phyloP scores from a whole-genome alignment of 2,797 vertebrate species.

The Enteromius trimaculatus region DNA sequence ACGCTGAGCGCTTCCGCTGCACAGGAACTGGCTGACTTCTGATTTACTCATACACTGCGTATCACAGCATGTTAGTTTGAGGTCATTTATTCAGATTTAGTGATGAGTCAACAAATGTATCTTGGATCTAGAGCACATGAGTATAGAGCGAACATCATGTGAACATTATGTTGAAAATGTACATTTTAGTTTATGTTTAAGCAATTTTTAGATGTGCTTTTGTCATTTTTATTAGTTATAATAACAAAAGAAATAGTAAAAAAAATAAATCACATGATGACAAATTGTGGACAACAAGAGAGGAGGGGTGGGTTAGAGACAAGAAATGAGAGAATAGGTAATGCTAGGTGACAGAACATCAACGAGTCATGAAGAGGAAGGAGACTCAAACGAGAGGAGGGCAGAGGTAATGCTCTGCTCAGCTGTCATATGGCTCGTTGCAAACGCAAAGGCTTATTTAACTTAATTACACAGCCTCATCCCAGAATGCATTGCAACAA shows the following conservation, averaged over 20 bases:
- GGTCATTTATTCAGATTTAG: constrained; percentile 34
- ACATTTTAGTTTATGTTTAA: neutral
- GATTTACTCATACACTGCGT: constrained; percentile 17
- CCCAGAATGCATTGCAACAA: neutral
- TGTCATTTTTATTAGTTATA: neutral
- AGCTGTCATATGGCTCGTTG: neutral
- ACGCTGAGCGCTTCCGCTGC: constrained; percentile 8
- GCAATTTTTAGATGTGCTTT: neutral
- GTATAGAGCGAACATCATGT: neutral
- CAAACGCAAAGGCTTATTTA: neutral
- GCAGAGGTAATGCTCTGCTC: neutral
- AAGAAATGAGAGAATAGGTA: neutral
- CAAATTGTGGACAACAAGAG: neutral
- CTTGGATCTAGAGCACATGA: constrained; percentile 1
- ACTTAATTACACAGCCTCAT: neutral
- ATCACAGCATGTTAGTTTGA: constrained; percentile 40
- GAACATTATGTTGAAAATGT: neutral
- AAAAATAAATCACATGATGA: neutral
- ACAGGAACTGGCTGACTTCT: constrained; percentile 37
- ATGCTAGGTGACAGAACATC: neutral
- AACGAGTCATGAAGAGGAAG: neutral
- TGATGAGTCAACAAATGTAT: constrained; percentile 35
- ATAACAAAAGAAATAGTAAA: neutral
- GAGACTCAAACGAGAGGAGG: neutral
- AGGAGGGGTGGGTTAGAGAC: neutral